A percentile compares a stretch with the other conserved stretches of the same genome.
Conservation (phyloP, 2,113 vertebrate genomes). For the Microcebus lehilahytsara region DNA sequence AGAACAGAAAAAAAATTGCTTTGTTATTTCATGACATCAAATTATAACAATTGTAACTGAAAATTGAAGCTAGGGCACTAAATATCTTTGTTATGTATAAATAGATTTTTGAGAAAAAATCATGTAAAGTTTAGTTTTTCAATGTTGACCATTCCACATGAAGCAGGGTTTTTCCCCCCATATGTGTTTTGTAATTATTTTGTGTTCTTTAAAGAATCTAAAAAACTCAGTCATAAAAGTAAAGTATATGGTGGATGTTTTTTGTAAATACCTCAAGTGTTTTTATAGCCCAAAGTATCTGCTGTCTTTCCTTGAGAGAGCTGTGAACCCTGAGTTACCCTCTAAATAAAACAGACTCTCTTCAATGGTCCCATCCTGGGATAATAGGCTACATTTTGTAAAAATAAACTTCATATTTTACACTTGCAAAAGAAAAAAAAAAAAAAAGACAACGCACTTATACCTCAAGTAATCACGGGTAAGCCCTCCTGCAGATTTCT, state of each 20-base stretch:
- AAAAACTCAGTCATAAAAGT: slow-evolving; percentile 50
- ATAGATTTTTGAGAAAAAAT: not conserved
- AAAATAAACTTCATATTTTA: not conserved
- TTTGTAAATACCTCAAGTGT: slow-evolving; percentile 30
- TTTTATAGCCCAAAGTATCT: slow-evolving; percentile 42
- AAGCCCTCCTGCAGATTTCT: not conserved
- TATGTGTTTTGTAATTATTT: slow-evolving; percentile 57
- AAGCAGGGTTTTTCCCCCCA: rapidly evolving
- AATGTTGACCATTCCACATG: not conserved
- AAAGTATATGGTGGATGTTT: slow-evolving; percentile 34
- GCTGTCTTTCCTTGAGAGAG: slow-evolving; percentile 29
- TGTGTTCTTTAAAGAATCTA: slow-evolving; percentile 26
- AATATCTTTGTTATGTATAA: slow-evolving; percentile 30
- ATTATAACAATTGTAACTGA: not conserved
- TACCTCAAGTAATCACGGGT: not conserved
- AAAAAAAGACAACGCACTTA: not conserved
- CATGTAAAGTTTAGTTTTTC: slow-evolving; percentile 19
- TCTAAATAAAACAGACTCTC: not conserved
- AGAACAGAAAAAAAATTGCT: no score
- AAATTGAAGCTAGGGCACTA: slow-evolving; percentile 31
- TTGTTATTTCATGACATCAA: slow-evolving; percentile 1
- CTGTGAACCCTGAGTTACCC: not conserved
- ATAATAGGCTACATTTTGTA: not conserved
- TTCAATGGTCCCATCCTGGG: not conserved
- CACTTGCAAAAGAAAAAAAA: not conserved